Percentiles rank a stretch among this genome's conserved stretches.
Conservation (phyloP, 2,888 invertebrate species). For the Portevinia maculata region DNA sequence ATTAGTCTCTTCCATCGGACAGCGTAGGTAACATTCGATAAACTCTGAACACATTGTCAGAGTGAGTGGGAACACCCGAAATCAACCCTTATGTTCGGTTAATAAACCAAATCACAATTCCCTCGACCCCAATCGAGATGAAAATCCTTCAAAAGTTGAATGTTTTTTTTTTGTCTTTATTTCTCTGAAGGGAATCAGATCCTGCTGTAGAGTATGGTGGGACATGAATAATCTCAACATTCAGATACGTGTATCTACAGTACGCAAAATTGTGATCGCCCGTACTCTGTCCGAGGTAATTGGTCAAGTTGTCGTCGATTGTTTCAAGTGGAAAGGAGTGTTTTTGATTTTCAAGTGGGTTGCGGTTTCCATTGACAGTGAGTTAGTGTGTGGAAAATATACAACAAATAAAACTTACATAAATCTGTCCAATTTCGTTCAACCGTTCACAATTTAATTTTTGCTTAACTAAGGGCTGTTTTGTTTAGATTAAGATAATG, state of each 20-base stretch:
- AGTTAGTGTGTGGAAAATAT: constrained; percentile 6
- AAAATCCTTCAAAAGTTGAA: constrained; percentile 39
- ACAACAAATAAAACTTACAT: constrained; percentile 17
- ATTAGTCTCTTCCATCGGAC: neutral
- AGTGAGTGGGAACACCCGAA: neutral
- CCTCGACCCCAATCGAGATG: constrained; percentile 50
- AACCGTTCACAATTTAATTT: constrained; percentile 35
- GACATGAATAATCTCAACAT: constrained; percentile 44
- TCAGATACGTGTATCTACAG: constrained; percentile 27
- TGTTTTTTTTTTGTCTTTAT: constrained; percentile 11
- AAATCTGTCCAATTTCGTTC: constrained; percentile 43
- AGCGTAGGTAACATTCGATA: neutral
- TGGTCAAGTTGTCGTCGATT: constrained; percentile 63
- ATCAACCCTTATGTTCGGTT: neutral
- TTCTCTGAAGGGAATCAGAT: constrained; percentile 8
- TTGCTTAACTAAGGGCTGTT: constrained; percentile 22
- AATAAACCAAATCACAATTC: constrained; percentile 10
- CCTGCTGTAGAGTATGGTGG: constrained; percentile 1
- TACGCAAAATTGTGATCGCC: constrained; percentile 32
- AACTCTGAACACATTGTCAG: neutral
- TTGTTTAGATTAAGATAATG: constrained; percentile 4
- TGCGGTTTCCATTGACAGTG: constrained; percentile 33
- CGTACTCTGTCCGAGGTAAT: constrained; percentile 54
- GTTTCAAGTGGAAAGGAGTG: constrained; percentile 67
- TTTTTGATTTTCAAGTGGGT: constrained; percentile 61